Percentiles rank a stretch among this genome's conserved stretches.
Conservation (phyloP, 2,888 invertebrate genomes). For the Eupithecia pulchellata region DNA sequence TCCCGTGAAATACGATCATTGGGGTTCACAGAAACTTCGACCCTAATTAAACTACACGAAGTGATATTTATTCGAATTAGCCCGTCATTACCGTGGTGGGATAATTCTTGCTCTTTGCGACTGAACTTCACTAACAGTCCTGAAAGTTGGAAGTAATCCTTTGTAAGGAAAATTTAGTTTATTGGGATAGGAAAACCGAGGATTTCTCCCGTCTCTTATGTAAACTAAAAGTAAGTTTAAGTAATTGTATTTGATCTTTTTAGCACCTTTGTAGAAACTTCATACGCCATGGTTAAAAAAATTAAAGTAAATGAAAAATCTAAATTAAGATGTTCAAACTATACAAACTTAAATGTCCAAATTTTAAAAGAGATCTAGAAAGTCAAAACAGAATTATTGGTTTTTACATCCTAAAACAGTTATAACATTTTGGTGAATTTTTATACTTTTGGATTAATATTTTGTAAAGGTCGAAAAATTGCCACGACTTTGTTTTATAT, state of each 20-base stretch:
- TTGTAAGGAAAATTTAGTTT: constrained; percentile 9
- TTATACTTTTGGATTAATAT: too few species aligned
- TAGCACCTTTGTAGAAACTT: neutral
- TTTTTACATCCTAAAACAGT: too few species aligned
- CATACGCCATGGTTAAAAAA: too few species aligned
- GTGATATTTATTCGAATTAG: constrained; percentile 64
- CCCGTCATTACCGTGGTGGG: constrained; percentile 41
- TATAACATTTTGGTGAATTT: too few species aligned
- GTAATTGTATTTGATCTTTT: too few species aligned
- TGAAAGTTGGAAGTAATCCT: constrained; percentile 18
- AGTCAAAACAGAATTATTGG: too few species aligned
- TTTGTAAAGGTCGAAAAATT: too few species aligned
- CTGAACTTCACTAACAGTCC: constrained; percentile 7
- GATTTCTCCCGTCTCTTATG: neutral
- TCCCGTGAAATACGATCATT: constrained; percentile 58
- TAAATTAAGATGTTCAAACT: too few species aligned
- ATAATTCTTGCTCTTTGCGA: constrained; percentile 20
- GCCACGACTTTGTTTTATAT: too few species aligned
- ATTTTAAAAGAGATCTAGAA: too few species aligned
- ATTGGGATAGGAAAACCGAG: constrained; percentile 3
- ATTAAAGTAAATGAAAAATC: too few species aligned
- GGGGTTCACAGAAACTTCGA: constrained; percentile 48
- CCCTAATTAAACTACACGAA: constrained; percentile 66
- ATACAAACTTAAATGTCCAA: too few species aligned
- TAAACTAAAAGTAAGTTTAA: neutral